Conservation (phyloP, 1,140 invertebrate species). For the Drosophila grimshawi region DNA sequence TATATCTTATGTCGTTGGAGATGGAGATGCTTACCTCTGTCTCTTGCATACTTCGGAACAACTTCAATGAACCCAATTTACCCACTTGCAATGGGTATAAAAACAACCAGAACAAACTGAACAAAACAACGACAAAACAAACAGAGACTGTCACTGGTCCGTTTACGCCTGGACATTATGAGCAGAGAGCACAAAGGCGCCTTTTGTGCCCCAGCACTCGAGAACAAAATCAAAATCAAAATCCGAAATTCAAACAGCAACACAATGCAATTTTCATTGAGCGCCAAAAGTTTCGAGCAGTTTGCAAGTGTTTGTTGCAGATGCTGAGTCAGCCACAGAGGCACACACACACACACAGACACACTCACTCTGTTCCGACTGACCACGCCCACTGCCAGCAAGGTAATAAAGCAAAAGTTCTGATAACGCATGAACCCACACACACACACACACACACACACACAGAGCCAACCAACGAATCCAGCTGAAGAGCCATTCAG, state of each 20-base stretch:
- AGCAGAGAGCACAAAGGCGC: conserved; percentile 33
- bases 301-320: conserved; percentile 4
- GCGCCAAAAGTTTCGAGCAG: conserved; percentile 49
- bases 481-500: conserved; percentile 23
- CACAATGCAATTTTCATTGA: conserved; percentile 78
- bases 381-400: conserved; percentile 37
- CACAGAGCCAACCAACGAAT: not conserved
- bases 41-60: not conserved
- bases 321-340: conserved; percentile 15
- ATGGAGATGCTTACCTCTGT: no score
- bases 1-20: no score
- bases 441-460: conserved; percentile 15
- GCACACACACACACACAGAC: conserved; percentile 14
- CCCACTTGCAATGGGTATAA: no score
- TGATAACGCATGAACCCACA: conserved; percentile 45
- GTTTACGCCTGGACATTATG: conserved; percentile 13
- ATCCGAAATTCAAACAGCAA: conserved; percentile 26
- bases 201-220: conserved; percentile 11
- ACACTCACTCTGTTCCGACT: conserved; percentile 25
- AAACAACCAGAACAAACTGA: conserved; percentile 30
- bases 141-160: conserved; percentile 42
- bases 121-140: conserved; percentile 19
- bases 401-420: conserved; percentile 80
- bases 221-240: conserved; percentile 14
- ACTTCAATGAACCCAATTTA: not conserved